These are phyloP conservation scores for Dipodomys ordii DNA, from an alignment of 2,113 vertebrate species.

Conservation along the genomic window DNA sequence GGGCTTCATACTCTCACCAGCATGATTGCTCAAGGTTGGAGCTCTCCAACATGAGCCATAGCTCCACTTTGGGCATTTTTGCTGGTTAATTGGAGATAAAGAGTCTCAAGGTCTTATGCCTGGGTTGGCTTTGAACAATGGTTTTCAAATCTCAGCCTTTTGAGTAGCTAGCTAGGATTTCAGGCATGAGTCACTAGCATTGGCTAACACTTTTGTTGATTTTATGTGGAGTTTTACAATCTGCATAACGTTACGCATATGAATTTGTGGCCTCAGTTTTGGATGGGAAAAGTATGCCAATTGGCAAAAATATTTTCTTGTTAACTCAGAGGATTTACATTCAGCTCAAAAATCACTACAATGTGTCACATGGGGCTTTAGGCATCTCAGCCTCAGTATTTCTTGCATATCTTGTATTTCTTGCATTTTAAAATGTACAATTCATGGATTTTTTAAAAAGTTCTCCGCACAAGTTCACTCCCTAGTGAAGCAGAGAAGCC, in stretches of 20 bases:
- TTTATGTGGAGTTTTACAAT: conserved; percentile 13
- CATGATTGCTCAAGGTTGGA: too few species aligned
- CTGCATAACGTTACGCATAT: neutral
- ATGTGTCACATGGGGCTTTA: neutral
- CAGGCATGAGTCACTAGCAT: too few species aligned
- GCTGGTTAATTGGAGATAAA: too few species aligned
- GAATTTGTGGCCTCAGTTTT: conserved; percentile 1
- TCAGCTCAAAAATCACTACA: conserved; percentile 27
- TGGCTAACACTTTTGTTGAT: neutral
- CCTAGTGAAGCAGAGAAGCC: neutral
- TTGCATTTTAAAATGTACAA: neutral
- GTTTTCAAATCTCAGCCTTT: too few species aligned
- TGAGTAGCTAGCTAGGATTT: too few species aligned
- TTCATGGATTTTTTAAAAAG: conserved; percentile 1
- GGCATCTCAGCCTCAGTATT: neutral
- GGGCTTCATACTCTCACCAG: too few species aligned
- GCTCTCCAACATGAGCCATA: too few species aligned
- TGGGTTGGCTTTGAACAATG: too few species aligned
- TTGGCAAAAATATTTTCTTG: conserved; percentile 12
- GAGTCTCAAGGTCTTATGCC: too few species aligned
- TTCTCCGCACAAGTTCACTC: neutral
- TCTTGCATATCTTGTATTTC: too few species aligned
- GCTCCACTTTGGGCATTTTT: too few species aligned
- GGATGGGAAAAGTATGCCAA: neutral
- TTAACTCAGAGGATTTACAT: conserved; percentile 32